Evolutionary conservation across 37 sponge, comb jelly and placozoan species (phyloP).

Genomic region (Oscarella lobularis): DNA sequence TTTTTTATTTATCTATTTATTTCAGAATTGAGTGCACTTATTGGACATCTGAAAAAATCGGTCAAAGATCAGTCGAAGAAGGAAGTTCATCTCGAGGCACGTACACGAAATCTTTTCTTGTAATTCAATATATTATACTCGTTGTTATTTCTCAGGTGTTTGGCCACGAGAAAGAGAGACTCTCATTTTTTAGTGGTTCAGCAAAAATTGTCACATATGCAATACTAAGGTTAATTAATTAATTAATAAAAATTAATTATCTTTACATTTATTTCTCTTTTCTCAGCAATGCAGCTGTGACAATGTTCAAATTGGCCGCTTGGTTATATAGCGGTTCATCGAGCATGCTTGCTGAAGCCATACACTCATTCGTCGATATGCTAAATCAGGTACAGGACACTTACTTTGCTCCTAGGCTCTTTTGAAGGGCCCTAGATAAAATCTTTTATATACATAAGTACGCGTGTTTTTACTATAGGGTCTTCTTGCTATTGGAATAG

Average conservation of each 20-base stretch:
- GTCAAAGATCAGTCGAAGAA: conserved; percentile 35
- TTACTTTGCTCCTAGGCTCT: no score
- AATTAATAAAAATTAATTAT: background rate
- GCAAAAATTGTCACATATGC: conserved; percentile 72
- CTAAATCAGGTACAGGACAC: conserved; percentile 68
- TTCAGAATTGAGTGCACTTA: conserved; percentile 48
- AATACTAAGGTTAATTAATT: conserved; percentile 47
- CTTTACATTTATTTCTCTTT: no score
- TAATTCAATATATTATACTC: conserved; percentile 6
- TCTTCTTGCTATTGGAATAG: conserved; percentile 81
- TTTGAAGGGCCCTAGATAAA: no score
- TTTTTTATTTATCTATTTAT: background rate
- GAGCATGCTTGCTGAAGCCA: conserved; percentile 87
- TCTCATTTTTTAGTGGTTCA: conserved; percentile 54
- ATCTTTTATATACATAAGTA: no score
- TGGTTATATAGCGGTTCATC: conserved; percentile 90
- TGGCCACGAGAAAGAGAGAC: conserved; percentile 48
- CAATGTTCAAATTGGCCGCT: conserved; percentile 62
- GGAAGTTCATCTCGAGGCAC: conserved; percentile 44
- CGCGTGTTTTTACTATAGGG: conserved; percentile 37
- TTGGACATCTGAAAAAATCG: conserved; percentile 58
- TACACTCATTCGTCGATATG: conserved; percentile 89
- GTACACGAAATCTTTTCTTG: no score
- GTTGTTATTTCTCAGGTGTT: conserved; percentile 22
- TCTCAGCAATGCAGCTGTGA: conserved; percentile 72